Conservation (phyloP, 2,888 invertebrate genomes). For the Epinotia nisella region DNA sequence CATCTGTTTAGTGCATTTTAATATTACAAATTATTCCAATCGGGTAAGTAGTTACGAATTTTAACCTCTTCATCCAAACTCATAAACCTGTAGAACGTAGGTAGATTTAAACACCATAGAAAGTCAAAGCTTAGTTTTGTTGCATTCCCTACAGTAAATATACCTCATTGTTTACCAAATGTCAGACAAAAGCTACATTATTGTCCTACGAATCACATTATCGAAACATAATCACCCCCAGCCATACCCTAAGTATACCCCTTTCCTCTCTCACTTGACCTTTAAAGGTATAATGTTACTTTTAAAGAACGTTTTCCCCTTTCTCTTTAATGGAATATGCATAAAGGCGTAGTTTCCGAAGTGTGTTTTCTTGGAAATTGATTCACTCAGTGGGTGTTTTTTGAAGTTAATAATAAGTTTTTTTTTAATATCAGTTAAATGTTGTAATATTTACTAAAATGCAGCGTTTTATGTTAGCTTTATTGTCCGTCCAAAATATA, state of each 20-base stretch:
- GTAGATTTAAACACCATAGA: background rate
- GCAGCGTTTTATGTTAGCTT: background rate
- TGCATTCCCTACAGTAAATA: background rate
- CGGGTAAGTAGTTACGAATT: too few relatives aligned
- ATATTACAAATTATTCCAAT: too few relatives aligned
- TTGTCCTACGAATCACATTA: background rate
- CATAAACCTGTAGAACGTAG: too few relatives aligned
- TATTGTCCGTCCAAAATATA: too few relatives aligned
- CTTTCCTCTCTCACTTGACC: slow-evolving; percentile 20
- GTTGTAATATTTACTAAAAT: too few relatives aligned
- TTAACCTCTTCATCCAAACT: too few relatives aligned
- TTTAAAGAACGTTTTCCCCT: background rate
- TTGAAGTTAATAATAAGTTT: background rate
- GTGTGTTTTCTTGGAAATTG: background rate
- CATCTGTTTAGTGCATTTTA: too few relatives aligned
- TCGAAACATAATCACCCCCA: slow-evolving; percentile 6
- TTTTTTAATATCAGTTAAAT: background rate
- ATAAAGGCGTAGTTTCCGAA: background rate
- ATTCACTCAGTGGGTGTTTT: background rate
- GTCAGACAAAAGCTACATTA: background rate
- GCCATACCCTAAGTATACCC: background rate
- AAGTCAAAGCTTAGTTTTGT: background rate
- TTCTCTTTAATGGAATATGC: background rate
- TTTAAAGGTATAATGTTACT: slow-evolving; percentile 30
- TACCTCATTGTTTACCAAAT: slow-evolving; percentile 3